phyloP scores from a whole-genome alignment of 1,140 invertebrate genomes.

The Anoplolepis gracilipes region DNA sequence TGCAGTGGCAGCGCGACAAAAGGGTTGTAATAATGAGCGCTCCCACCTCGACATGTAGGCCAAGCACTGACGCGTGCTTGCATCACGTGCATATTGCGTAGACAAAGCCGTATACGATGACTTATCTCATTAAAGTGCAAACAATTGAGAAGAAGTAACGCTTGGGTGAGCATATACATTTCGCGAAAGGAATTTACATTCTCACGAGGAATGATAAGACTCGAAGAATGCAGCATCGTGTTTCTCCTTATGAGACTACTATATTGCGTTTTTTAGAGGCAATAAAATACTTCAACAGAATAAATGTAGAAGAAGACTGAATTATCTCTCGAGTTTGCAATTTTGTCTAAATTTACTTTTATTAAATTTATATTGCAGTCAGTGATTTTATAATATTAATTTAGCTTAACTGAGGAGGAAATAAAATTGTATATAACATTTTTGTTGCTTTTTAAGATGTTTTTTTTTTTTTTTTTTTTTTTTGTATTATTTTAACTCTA shows the following conservation, averaged over 20 bases:
- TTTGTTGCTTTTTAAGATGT: no score
- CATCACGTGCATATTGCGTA: constrained; percentile 71
- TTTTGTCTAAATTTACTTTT: neutral
- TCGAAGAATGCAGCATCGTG: neutral
- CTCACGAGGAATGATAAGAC: constrained; percentile 7
- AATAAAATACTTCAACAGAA: constrained; percentile 6
- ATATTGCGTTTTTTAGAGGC: neutral
- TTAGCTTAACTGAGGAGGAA: no score
- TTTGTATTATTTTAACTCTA: no score
- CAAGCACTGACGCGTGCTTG: constrained; percentile 76
- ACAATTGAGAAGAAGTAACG: constrained; percentile 56
- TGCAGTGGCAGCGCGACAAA: constrained; percentile 73
- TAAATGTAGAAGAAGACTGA: neutral
- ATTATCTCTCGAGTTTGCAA: neutral
- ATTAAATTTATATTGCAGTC: no score
- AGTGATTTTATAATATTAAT: neutral
- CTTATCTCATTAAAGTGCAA: constrained; percentile 70
- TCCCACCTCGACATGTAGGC: constrained; percentile 81
- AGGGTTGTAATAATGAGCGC: constrained; percentile 80
- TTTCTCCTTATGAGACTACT: neutral
- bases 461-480: no score
- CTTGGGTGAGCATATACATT: constrained; percentile 27
- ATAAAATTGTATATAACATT: no score
- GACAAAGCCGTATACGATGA: constrained; percentile 52
- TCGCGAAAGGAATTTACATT: constrained; percentile 29